Evolutionary conservation across 2,888 invertebrate genomes (phyloP).

Genomic region (Drosophila phalerata): DNA sequence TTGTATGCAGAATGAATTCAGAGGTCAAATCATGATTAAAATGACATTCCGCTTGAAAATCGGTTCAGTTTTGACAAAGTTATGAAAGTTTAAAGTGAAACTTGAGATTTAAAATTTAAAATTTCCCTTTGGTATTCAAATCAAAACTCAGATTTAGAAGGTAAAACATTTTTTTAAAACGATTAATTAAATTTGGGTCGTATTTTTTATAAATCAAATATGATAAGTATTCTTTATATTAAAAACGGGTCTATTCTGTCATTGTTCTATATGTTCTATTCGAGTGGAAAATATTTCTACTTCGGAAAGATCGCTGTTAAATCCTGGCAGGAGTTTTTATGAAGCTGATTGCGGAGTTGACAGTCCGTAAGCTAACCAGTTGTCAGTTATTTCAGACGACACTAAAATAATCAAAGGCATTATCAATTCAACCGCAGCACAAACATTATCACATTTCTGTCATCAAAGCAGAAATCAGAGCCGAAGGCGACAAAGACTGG

Average conservation of each 20-base stretch:
- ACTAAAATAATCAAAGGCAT: slow-evolving; percentile 69
- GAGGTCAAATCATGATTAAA: too few species aligned
- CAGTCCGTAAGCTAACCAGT: slow-evolving; percentile 30
- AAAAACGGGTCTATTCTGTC: background rate
- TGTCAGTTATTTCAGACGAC: slow-evolving; percentile 47
- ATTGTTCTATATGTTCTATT: background rate
- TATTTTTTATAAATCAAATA: too few species aligned
- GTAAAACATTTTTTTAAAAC: too few species aligned
- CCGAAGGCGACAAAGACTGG: slow-evolving; percentile 52
- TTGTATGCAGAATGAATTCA: too few species aligned
- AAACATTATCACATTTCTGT: slow-evolving; percentile 72
- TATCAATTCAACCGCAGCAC: slow-evolving; percentile 70
- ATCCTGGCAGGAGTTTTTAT: background rate
- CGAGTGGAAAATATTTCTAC: background rate
- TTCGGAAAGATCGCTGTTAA: background rate
- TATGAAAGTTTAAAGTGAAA: too few species aligned
- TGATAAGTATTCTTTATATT: too few species aligned
- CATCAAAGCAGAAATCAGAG: slow-evolving; percentile 70
- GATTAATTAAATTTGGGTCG: too few species aligned
- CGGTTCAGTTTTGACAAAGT: too few species aligned
- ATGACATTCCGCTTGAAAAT: too few species aligned
- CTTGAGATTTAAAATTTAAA: too few species aligned
- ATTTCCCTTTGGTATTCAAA: too few species aligned
- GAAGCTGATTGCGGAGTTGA: background rate
- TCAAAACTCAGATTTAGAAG: too few species aligned